Evolutionary conservation across 2,888 invertebrate species (phyloP), one percentile per base, ranked within the genome.

Genomic region (Herminia tarsipennalis): DNA sequence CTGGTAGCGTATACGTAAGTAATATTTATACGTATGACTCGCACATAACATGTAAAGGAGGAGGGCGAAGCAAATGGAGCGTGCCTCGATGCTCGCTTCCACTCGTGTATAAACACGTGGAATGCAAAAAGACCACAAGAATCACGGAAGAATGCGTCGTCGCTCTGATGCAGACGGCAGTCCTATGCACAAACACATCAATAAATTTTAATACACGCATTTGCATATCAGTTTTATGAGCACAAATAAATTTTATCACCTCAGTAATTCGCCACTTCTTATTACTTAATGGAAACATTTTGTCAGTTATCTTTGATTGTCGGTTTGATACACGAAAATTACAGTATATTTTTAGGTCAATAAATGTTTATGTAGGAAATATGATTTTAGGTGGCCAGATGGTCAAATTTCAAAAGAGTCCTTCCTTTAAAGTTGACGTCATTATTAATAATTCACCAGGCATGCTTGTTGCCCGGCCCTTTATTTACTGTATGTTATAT

Each of bases 61-160:
- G 72, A 77, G 73, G 77, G 73, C 71, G 70, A 51, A 67, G 76
- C 75, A 83, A 83, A 78, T 83, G 83, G 80, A 83, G 84, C 82
- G 80, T 83, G 78, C 58, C 75, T 81, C 74, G 67, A 82, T 82
- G 79, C 81, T 82, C 81, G 76, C 78, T 69, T 73, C 74, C 71
- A 73, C 73, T 73, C 67, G 71, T 61, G 65, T 78, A 78, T 81
- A 79, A 81, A 80, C 76, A 78, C 53, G 68, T 62, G 69, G 73
- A 77, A 78, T 76, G 78, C 79, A 85, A 86, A 84, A 83, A 82
- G 78, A 79, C 77, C 66, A 70, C 79, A 76, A 73, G 68, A 75
- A 78, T 76, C 75, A 80, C 79, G 81, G 79, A 81, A 83, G 78
- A 82, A 80, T 77, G 79, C 74, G 56, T 53, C 56, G 54, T 50